Evolutionary conservation across 2,113 vertebrate genomes (phyloP).

Genomic region (Entosphenus tridentatus): DNA sequence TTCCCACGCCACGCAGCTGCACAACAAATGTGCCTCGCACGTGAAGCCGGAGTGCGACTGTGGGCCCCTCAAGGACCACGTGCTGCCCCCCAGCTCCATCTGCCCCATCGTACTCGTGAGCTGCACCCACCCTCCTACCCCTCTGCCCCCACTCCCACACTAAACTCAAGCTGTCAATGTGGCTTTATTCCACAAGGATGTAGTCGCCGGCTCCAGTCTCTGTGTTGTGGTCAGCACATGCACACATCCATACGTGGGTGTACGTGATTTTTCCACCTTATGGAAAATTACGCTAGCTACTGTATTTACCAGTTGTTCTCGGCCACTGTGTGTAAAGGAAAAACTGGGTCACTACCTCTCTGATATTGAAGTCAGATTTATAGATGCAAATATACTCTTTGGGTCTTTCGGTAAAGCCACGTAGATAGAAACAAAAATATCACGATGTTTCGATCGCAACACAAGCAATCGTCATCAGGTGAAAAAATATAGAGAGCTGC

Average conservation of each 20-base stretch:
- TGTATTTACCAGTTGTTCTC: too few species aligned
- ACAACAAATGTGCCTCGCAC: constrained; percentile 35
- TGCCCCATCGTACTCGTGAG: constrained; percentile 46
- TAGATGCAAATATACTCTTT: too few species aligned
- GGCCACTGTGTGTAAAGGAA: too few species aligned
- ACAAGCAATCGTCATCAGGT: too few species aligned
- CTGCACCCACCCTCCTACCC: not conserved
- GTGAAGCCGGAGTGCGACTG: constrained; percentile 33
- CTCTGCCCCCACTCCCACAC: not conserved
- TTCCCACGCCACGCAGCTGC: constrained; percentile 25
- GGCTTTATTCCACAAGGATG: not conserved
- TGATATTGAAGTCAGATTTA: too few species aligned
- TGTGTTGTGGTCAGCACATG: not conserved
- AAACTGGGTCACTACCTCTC: too few species aligned
- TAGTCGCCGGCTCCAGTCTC: not conserved
- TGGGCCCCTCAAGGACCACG: constrained; percentile 46
- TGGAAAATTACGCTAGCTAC: not conserved
- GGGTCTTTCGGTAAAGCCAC: too few species aligned
- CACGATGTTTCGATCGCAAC: too few species aligned
- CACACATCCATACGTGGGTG: not conserved
- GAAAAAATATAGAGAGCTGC: too few species aligned
- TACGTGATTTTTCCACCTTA: not conserved
- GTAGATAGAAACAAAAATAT: too few species aligned
- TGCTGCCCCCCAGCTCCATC: constrained; percentile 60
- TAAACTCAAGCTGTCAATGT: not conserved